These are phyloP conservation scores for Alexandromys fortis DNA, from an alignment of 2,113 vertebrate species.

Conservation along the genomic window DNA sequence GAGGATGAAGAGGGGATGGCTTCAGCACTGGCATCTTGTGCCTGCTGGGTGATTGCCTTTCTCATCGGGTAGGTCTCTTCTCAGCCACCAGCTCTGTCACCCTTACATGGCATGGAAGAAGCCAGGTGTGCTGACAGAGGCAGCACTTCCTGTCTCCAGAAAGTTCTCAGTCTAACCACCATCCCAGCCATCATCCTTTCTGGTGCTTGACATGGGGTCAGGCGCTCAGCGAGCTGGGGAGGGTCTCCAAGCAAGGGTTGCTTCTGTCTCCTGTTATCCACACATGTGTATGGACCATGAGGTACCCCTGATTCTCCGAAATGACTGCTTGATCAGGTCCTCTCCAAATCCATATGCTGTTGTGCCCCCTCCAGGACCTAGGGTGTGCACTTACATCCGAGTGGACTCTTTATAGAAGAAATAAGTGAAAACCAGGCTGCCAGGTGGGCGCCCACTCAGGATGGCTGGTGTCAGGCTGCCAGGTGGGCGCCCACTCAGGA, in stretches of 20 bases:
- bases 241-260: too few species aligned
- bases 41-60: neutral
- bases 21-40: neutral
- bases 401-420: neutral
- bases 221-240: neutral
- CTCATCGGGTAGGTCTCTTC: neutral
- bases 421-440: neutral
- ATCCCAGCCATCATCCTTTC: neutral
- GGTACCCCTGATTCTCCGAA: neutral
- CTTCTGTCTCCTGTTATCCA: neutral
- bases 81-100: neutral
- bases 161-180: neutral
- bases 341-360: neutral
- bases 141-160: neutral
- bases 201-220: accelerated
- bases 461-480: neutral
- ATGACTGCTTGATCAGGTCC: neutral
- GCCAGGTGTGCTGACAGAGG: neutral
- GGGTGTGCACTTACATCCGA: neutral
- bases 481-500: neutral
- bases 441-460: too few species aligned
- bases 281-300: neutral
- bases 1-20: neutral
- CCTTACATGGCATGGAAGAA: neutral
- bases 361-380: neutral